Evolutionary conservation across 2,113 vertebrate genomes (phyloP).

Genomic region (Cyprinodon brontotheroides): DNA sequence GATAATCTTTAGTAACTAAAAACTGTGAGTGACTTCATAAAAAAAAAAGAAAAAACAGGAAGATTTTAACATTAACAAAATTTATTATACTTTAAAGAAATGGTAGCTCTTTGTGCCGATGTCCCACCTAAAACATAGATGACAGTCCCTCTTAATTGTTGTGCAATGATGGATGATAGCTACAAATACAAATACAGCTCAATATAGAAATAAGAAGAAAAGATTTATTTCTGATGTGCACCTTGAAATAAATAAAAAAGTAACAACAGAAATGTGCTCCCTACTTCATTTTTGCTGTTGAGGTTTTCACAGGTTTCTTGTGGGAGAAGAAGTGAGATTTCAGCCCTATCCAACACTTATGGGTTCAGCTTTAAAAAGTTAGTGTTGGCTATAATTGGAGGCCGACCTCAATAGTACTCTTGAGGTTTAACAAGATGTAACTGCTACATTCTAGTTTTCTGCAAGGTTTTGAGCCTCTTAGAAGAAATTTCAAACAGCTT

Average conservation of each 20-base stretch:
- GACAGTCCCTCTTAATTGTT: conserved; percentile 6
- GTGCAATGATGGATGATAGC: neutral
- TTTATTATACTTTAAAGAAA: conserved; percentile 34
- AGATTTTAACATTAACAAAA: conserved; percentile 20
- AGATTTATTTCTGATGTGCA: neutral
- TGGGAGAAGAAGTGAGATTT: conserved; percentile 1
- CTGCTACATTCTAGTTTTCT: neutral
- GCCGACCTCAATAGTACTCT: no score
- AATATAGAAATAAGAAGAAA: neutral
- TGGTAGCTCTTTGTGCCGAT: conserved; percentile 1
- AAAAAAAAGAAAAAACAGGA: conserved; percentile 15
- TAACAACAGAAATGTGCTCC: neutral
- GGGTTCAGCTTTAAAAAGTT: neutral
- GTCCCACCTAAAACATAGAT: conserved; percentile 14
- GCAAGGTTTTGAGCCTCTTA: neutral
- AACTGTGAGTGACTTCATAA: conserved; percentile 14
- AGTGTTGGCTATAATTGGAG: neutral
- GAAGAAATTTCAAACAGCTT: neutral
- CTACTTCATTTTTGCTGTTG: neutral
- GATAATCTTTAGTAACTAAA: conserved; percentile 4
- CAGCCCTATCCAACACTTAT: conserved; percentile 7
- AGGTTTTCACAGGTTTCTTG: neutral
- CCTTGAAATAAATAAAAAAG: conserved; percentile 4
- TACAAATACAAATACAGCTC: neutral
- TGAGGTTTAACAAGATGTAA: neutral